A percentile compares a stretch with the other conserved stretches of the same genome.
These are phyloP conservation scores for Drosophila sp. DNA, from an alignment of 1,140 invertebrate genomes.

Conservation along the genomic window DNA sequence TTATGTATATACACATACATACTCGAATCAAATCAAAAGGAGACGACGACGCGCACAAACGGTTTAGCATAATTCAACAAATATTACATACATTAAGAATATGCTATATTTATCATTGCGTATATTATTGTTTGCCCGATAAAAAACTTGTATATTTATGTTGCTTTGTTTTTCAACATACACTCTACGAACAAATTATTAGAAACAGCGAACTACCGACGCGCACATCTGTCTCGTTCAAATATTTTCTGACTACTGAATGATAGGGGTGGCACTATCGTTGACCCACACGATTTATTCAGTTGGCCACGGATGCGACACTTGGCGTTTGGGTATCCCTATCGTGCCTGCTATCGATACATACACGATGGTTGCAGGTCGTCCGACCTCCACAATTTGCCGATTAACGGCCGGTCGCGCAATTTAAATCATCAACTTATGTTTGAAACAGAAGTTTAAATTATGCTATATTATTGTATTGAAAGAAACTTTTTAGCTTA, in stretches of 20 bases:
- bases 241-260: conserved; percentile 46
- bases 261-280: conserved; percentile 16
- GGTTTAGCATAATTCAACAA: conserved; percentile 19
- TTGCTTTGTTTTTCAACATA: conserved; percentile 36
- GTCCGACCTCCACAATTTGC: too few species aligned
- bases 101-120: conserved; percentile 27
- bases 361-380: neutral
- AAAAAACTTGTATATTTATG: conserved; percentile 24
- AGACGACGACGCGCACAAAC: conserved; percentile 26
- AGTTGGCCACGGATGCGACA: too few species aligned
- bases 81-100: conserved; percentile 19
- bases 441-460: too few species aligned
- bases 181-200: conserved; percentile 56
- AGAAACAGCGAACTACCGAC: conserved; percentile 24
- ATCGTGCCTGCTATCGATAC: conserved; percentile 30
- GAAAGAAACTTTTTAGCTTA: too few species aligned
- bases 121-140: conserved; percentile 29
- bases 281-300: conserved; percentile 1
- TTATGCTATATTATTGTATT: too few species aligned
- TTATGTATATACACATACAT: conserved; percentile 29
- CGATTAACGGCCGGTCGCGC: too few species aligned
- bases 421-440: too few species aligned
- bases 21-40: conserved; percentile 29
- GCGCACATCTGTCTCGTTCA: conserved; percentile 35
- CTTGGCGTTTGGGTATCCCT: too few species aligned